Conservation (phyloP, 2,797 vertebrate genomes). For the Acanthiza pusilla region DNA sequence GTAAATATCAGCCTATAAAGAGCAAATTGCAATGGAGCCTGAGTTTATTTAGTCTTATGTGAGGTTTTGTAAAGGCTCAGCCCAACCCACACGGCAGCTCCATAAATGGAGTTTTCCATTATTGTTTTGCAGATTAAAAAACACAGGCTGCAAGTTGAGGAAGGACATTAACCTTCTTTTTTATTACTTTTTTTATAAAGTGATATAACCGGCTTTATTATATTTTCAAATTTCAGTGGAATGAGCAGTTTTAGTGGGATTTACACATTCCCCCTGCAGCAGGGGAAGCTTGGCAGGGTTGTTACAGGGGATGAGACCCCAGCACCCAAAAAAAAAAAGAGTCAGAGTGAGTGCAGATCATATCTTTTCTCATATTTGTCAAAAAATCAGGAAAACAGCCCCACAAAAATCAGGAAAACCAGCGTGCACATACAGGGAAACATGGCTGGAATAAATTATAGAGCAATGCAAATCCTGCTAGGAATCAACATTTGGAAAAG, state of each 20-base stretch:
- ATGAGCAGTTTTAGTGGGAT: not conserved
- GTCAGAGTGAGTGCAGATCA: accelerated
- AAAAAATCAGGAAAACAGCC: not conserved
- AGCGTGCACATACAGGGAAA: accelerated
- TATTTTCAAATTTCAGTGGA: not conserved
- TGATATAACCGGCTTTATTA: not conserved
- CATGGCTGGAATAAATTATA: not conserved
- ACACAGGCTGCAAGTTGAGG: not conserved
- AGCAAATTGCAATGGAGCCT: slow-evolving; percentile 24
- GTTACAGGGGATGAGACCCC: not conserved
- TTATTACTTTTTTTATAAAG: not conserved
- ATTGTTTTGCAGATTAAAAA: slow-evolving; percentile 32
- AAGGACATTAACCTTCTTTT: not conserved
- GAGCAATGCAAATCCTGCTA: not conserved
- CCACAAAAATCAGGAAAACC: not conserved
- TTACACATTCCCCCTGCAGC: not conserved
- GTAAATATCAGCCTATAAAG: slow-evolving; percentile 67
- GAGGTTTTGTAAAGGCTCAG: not conserved
- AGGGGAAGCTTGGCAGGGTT: not conserved
- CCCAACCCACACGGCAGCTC: not conserved
- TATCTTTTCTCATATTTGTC: not conserved
- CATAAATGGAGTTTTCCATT: slow-evolving; percentile 10
- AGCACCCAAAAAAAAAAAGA: not conserved
- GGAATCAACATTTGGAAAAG: not conserved
- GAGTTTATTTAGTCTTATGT: slow-evolving; percentile 14